Percentiles rank a stretch among this genome's conserved stretches.
Conservation (phyloP, 2,113 vertebrate species). For the Spermophilus dauricus region DNA sequence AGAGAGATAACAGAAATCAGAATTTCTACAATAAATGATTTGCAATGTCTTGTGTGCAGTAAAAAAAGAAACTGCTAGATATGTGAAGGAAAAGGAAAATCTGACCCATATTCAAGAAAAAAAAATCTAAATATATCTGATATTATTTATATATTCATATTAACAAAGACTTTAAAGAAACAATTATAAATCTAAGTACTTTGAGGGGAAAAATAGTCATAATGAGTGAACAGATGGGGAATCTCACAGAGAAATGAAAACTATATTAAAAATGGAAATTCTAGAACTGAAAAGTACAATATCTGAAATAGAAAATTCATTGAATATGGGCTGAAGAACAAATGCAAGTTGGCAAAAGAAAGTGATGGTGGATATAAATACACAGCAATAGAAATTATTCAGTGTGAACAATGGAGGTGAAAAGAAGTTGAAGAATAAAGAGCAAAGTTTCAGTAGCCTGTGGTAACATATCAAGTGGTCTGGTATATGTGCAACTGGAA, state of each 20-base stretch:
- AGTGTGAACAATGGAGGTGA: background rate
- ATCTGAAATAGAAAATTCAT: conserved; percentile 77
- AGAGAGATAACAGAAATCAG: background rate
- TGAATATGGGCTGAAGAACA: conserved; percentile 61
- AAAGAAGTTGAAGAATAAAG: background rate
- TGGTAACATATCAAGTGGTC: background rate
- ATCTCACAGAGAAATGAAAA: conserved; percentile 63
- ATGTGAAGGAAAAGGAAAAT: background rate
- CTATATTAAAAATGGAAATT: conserved; percentile 70
- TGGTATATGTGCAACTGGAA: background rate
- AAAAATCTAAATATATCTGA: background rate
- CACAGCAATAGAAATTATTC: background rate
- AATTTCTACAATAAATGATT: background rate
- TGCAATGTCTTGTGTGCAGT: background rate
- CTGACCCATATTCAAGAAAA: background rate
- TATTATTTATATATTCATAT: conserved; percentile 47
- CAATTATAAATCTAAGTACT: conserved; percentile 42
- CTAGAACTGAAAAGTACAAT: conserved; percentile 72
- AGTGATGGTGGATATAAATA: conserved; percentile 25
- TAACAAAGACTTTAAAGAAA: conserved; percentile 53
- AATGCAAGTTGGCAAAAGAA: conserved; percentile 64
- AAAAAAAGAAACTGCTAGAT: background rate
- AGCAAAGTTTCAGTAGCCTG: background rate
- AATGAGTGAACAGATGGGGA: conserved; percentile 72
- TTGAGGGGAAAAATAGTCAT: conserved; percentile 33